A percentile compares a stretch with the other conserved stretches of the same genome.
Conservation (phyloP, 2,888 invertebrate species). For the Xylota segnis region DNA sequence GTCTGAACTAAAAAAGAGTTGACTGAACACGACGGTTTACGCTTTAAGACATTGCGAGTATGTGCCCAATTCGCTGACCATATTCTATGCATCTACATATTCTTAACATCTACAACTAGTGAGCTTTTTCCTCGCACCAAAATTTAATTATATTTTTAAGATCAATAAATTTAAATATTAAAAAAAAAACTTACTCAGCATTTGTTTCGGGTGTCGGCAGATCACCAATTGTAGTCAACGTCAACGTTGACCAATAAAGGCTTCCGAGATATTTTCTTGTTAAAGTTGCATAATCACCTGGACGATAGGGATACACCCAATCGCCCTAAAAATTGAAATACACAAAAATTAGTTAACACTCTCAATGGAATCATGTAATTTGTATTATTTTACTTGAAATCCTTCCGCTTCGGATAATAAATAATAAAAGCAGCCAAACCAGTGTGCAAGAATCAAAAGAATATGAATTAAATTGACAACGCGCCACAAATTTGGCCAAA, state of each 20-base stretch:
- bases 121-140: too few relatives aligned
- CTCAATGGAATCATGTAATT: constrained; percentile 23
- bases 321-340: constrained; percentile 87
- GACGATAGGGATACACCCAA: constrained; percentile 95
- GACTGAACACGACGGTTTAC: too few relatives aligned
- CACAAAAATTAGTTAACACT: constrained; percentile 18
- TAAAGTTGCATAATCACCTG: constrained; percentile 94
- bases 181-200: constrained; percentile 92
- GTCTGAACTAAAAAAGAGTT: too few relatives aligned
- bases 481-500: constrained; percentile 98
- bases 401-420: constrained; percentile 95
- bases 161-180: neutral
- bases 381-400: constrained; percentile 87
- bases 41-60: too few relatives aligned
- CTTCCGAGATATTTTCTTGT: constrained; percentile 97
- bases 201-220: constrained; percentile 98
- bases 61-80: too few relatives aligned
- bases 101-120: too few relatives aligned
- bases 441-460: constrained; percentile 96
- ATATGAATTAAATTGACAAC: constrained; percentile 98
- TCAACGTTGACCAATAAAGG: constrained; percentile 98
- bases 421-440: constrained; percentile 99
- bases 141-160: neutral
- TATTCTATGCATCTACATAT: too few relatives aligned
- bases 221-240: constrained; percentile 97